Conservation (phyloP, 2,797 vertebrate species). For the Sparidentex hasta region DNA sequence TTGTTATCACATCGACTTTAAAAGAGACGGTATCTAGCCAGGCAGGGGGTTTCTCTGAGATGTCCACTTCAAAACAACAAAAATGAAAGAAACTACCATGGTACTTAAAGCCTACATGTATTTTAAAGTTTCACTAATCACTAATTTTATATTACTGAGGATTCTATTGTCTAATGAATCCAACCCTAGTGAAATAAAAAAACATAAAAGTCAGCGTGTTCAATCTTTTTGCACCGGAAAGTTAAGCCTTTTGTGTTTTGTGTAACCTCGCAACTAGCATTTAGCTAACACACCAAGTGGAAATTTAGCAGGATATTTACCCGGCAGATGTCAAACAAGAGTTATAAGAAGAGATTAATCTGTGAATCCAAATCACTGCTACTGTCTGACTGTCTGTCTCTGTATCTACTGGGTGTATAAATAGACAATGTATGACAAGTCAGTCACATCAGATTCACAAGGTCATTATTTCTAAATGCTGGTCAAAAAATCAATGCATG, state of each 20-base stretch:
- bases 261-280: neutral
- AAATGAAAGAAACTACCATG: neutral
- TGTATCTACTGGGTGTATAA: neutral
- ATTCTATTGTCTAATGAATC: no score
- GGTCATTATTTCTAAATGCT: neutral
- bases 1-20: neutral
- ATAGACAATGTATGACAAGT: neutral
- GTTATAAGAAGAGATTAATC: neutral
- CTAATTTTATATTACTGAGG: no score
- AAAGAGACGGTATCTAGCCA: neutral
- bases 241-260: no score
- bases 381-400: neutral
- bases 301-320: neutral
- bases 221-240: no score
- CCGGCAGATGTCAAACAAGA: neutral
- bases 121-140: neutral
- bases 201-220: no score
- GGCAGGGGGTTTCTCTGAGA: neutral
- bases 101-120: no score
- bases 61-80: neutral
- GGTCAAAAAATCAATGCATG: neutral
- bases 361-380: neutral
- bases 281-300: neutral
- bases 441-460: neutral
- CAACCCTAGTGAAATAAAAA: no score